phyloP scores from a whole-genome alignment of 1,140 invertebrate genomes.

The Teleogryllus occipitalis region DNA sequence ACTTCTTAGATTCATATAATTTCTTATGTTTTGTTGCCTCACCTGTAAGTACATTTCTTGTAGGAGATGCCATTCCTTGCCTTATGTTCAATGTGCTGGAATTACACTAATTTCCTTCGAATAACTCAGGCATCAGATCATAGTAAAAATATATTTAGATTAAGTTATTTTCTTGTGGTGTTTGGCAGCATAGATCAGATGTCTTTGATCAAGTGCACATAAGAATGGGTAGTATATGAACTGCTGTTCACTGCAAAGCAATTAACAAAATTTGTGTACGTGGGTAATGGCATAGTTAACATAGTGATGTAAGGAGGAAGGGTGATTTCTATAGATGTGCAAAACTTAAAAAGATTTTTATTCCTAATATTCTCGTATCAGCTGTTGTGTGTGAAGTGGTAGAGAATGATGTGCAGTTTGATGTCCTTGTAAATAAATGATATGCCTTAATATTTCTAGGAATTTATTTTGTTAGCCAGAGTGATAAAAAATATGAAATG shows the following conservation, averaged over 20 bases:
- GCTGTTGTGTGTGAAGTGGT: background rate
- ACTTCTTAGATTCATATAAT: background rate
- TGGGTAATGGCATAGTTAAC: conserved; percentile 3
- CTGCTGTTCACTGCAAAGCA: background rate
- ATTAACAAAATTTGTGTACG: background rate
- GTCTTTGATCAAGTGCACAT: conserved; percentile 1
- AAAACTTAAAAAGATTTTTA: background rate
- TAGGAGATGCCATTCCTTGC: background rate
- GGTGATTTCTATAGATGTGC: background rate
- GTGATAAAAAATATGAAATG: background rate
- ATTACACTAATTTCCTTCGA: background rate
- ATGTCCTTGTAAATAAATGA: background rate
- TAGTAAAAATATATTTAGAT: background rate
- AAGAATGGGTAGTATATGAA: background rate
- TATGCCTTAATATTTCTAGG: background rate
- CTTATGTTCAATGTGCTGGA: background rate
- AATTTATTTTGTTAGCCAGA: background rate
- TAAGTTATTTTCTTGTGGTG: background rate
- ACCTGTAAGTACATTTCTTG: background rate
- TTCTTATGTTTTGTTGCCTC: background rate
- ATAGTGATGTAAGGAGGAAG: background rate
- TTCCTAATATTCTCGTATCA: conserved; percentile 1
- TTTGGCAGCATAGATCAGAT: background rate
- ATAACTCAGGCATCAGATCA: background rate
- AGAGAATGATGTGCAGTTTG: background rate